Evolutionary conservation across 2,888 invertebrate species (phyloP), one percentile per base, ranked within the genome.

Genomic region (Anarsia innoxiella): DNA sequence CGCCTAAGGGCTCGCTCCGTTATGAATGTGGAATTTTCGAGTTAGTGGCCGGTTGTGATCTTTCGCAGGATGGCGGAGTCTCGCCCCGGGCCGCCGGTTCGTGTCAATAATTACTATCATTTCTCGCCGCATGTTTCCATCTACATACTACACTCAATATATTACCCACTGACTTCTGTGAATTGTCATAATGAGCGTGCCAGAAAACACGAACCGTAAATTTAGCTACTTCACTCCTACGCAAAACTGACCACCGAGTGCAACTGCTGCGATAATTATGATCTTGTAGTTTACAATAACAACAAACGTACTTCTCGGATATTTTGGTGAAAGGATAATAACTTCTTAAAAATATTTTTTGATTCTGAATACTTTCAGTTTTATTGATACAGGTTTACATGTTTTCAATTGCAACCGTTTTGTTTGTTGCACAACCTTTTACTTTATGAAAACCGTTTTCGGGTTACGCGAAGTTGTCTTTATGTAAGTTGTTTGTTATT

Each of bases 61-160:
- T 72, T 74, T 66, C 56, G 59, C 41, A 37, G 41, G 41, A 35
- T 12, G 68, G 65, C 53, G 59, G 57, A 60, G 61, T 62, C 63
- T 61, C 47, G 66, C 71, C 67, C 50, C 53, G 48, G 56, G 68
- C 73, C 60, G 49, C 41, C 46, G 53, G 62, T 79, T 75, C 80
- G 78, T 80, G 83, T 79, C 80, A 82, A 76, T 82, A 83, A 83
- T 82, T 75, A 80, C 79, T 75, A 77, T 77, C 57, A 82, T 80
- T 78, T 71, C 66, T 59, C 53, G 54, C 59, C 50, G 56, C 63
- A 50, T 56, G 67, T 72, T 74, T 66, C 66, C 79, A 75, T 71
- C 69, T 70, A 9, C n/a, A n/a, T n/a, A 63, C 63, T 62, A 59
- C 66, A 59, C 60, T 44, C 66, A 66, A 72, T 76, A 72, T 75